These are phyloP conservation scores for Falcaria lacertinaria DNA, from an alignment of 2,888 invertebrate genomes.

Conservation along the genomic window DNA sequence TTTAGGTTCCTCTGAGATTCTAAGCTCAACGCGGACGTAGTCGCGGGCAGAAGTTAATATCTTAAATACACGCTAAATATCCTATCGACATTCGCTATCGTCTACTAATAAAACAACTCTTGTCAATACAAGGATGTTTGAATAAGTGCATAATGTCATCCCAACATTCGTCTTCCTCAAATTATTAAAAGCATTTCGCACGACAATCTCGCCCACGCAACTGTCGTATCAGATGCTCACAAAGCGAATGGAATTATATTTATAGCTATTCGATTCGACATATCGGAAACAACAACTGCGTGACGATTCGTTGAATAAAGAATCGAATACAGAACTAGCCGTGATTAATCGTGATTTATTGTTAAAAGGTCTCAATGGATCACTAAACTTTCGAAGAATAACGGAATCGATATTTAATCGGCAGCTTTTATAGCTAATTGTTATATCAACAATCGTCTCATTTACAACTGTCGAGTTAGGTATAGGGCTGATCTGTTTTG, in stretches of 20 bases:
- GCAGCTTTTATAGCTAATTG: neutral
- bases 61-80: too few species aligned
- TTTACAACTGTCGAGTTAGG: too few species aligned
- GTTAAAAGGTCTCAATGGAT: neutral
- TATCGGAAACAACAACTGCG: conserved; percentile 33
- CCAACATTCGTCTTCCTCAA: neutral
- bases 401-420: neutral
- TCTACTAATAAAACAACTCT: too few species aligned
- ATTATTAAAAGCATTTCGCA: conserved; percentile 12
- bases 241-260: conserved; percentile 39
- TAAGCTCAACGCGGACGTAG: too few species aligned
- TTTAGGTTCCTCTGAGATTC: too few species aligned
- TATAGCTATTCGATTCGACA: conserved; percentile 45
- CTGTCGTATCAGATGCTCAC: conserved; percentile 34
- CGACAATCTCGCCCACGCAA: conserved; percentile 42
- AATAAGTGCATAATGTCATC: too few species aligned
- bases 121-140: too few species aligned
- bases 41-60: too few species aligned
- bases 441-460: too few species aligned
- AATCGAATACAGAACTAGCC: conserved; percentile 12
- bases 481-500: too few species aligned
- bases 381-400: neutral
- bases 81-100: too few species aligned
- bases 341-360: neutral
- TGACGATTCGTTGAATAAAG: conserved; percentile 20